Percentiles rank a stretch among this genome's conserved stretches.
Evolutionary conservation across 2,797 vertebrate genomes (phyloP).

Genomic region (Melanotaenia boesemani): DNA sequence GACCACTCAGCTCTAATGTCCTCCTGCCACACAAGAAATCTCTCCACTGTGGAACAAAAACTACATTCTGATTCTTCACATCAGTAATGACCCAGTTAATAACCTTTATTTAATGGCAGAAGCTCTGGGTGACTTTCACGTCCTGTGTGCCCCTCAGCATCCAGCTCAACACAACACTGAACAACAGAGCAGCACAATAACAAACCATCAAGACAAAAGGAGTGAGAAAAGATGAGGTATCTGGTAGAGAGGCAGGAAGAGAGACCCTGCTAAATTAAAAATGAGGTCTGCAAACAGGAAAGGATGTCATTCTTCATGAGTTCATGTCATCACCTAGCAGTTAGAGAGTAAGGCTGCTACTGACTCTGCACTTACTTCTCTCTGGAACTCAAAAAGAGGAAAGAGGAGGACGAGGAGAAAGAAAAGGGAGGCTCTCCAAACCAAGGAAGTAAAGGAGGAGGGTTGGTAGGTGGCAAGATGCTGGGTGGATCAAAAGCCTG

Average conservation of each 20-base stretch:
- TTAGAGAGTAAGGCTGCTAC: constrained; percentile 87
- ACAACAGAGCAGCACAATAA: constrained; percentile 6
- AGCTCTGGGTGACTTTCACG: too few relatives aligned
- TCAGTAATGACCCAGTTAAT: too few relatives aligned
- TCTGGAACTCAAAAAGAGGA: constrained; percentile 83
- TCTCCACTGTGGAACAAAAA: too few relatives aligned
- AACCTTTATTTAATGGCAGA: too few relatives aligned
- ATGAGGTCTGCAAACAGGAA: constrained; percentile 67
- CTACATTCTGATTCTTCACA: too few relatives aligned
- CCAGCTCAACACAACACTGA: constrained; percentile 3
- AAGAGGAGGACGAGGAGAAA: constrained; percentile 76
- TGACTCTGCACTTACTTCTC: constrained; percentile 87
- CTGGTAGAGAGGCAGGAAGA: constrained; percentile 45
- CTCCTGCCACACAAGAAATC: too few relatives aligned
- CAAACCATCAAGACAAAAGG: constrained; percentile 14
- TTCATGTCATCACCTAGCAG: constrained; percentile 72
- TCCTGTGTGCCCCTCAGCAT: neutral
- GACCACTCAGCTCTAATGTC: too few relatives aligned
- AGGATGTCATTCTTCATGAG: constrained; percentile 70
- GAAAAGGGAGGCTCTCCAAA: constrained; percentile 72
- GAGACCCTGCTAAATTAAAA: constrained; percentile 66
- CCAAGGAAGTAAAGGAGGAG: constrained; percentile 65
- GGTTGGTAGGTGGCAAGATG: constrained; percentile 49
- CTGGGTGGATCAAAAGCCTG: constrained; percentile 54
- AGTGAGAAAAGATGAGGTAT: constrained; percentile 29